Conservation (phyloP, 1,140 invertebrate genomes). For the Xylocopa sonorina region DNA sequence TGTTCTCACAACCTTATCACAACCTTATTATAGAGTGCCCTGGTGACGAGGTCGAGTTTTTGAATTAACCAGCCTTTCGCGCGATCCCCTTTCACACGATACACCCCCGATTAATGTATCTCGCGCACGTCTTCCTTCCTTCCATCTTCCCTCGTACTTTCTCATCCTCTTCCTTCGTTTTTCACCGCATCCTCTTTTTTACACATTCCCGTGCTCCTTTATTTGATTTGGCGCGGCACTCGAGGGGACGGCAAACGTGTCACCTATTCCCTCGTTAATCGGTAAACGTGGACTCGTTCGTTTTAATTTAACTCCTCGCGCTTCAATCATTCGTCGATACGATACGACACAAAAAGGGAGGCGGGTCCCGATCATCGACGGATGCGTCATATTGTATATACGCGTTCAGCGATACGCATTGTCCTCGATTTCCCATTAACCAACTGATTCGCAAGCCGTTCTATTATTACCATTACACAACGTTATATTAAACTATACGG, state of each 20-base stretch:
- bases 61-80: constrained; percentile 1
- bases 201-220: not conserved
- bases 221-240: constrained; percentile 56
- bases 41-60: constrained; percentile 67
- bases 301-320: constrained; percentile 12
- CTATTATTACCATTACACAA: not conserved
- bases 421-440: not conserved
- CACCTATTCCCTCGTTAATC: constrained; percentile 53
- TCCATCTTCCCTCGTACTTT: not conserved
- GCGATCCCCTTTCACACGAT: constrained; percentile 12
- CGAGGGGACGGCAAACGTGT: constrained; percentile 55
- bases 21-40: constrained; percentile 80
- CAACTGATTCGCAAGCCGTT: not conserved
- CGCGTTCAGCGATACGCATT: not conserved
- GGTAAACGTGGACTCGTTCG: constrained; percentile 23
- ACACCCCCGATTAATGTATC: not conserved
- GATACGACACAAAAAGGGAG: not conserved
- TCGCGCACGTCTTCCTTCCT: not conserved
- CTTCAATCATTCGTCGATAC: constrained; percentile 38
- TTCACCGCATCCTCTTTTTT: too few species aligned
- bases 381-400: too few species aligned
- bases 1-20: constrained; percentile 82
- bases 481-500: too few species aligned
- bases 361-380: not conserved
- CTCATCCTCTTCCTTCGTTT: too few species aligned